phyloP scores from a whole-genome alignment of 2,113 vertebrate genomes.

The Gymnarchus niloticus region DNA sequence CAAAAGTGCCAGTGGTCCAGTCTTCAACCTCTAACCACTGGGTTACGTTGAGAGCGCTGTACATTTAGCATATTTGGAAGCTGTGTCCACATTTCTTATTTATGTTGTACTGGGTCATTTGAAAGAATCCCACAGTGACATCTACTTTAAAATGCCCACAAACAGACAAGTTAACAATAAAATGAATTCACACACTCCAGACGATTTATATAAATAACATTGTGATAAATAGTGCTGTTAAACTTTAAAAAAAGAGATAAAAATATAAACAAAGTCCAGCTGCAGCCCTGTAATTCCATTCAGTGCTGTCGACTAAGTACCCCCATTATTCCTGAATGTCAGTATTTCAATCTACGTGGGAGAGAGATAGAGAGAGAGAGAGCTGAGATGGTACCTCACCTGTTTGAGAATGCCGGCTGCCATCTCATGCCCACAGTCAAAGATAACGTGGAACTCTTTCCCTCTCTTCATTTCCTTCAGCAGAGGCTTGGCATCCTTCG shows the following conservation, averaged over 20 bases:
- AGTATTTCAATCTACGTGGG: background rate
- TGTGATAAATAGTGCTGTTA: conserved; percentile 8
- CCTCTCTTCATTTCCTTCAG: conserved; percentile 98
- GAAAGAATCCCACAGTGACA: background rate
- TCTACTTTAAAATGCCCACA: background rate
- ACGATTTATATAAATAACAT: conserved; percentile 11
- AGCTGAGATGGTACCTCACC: conserved; percentile 57
- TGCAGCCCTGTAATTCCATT: background rate
- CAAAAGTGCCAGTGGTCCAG: background rate
- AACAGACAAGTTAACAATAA: background rate
- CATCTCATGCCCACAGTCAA: conserved; percentile 97
- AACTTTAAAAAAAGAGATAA: background rate
- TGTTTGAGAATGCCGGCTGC: conserved; percentile 95
- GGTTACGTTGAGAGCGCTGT: background rate
- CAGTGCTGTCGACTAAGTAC: background rate
- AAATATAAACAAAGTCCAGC: background rate
- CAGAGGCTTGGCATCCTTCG: conserved; percentile 93
- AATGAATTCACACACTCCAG: background rate
- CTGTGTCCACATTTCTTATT: background rate
- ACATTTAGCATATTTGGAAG: background rate
- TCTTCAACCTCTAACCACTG: background rate
- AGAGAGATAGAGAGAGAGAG: background rate
- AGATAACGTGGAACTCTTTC: conserved; percentile 97
- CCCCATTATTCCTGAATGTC: background rate
- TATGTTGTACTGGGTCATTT: background rate